phyloP scores from a whole-genome alignment of 2,113 vertebrate species.

The Tetrao urogallus region DNA sequence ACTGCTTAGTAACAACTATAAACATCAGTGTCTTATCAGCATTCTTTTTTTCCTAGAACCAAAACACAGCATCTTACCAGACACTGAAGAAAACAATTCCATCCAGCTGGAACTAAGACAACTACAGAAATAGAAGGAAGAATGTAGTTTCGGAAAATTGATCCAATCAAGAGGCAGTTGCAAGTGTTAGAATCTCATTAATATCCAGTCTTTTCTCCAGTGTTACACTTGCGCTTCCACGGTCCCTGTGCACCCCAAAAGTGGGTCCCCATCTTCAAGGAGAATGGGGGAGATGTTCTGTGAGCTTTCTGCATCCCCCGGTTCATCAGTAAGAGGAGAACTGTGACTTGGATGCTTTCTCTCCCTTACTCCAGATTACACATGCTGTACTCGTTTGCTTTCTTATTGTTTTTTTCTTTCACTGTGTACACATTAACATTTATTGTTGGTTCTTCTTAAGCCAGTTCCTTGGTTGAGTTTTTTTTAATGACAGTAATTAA shows the following conservation, averaged over 20 bases:
- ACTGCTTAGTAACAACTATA: too few species aligned
- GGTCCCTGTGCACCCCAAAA: fast-evolving
- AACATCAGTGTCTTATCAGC: too few species aligned
- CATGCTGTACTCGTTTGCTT: fast-evolving
- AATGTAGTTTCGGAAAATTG: neutral
- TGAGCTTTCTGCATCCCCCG: neutral
- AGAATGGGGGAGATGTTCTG: neutral
- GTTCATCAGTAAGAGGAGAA: neutral
- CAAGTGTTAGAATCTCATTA: neutral
- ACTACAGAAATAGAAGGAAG: neutral
- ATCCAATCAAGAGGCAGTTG: neutral
- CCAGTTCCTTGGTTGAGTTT: neutral
- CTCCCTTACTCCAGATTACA: neutral
- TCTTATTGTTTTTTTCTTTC: neutral
- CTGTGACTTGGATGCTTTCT: neutral
- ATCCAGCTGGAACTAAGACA: too few species aligned
- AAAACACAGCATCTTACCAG: too few species aligned
- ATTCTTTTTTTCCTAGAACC: too few species aligned
- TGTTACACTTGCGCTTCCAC: neutral
- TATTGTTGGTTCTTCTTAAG: fast-evolving
- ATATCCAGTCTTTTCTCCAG: neutral
- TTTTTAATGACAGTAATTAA: neutral
- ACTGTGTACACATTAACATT: neutral
- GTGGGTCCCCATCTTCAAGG: fast-evolving
- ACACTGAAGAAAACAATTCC: too few species aligned